Percentiles rank a stretch among this genome's conserved stretches.
Conservation (phyloP, 2,113 vertebrate species). For the Anhinga rufa region DNA sequence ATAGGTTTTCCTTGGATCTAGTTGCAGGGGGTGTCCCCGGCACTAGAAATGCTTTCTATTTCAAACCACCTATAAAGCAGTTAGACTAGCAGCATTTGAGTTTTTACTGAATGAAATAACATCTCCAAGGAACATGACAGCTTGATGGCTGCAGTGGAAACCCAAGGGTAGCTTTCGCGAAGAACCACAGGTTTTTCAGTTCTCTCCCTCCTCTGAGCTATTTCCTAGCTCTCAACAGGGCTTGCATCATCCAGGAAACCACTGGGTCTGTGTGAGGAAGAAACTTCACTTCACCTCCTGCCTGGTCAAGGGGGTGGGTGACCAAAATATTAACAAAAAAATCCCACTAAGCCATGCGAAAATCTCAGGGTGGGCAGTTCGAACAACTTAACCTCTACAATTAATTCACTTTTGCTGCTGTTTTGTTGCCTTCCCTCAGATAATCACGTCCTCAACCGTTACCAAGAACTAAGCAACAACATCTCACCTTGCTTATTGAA, state of each 20-base stretch:
- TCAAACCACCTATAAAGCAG: neutral
- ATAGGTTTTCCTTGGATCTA: neutral
- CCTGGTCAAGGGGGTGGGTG: neutral
- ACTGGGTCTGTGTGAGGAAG: neutral
- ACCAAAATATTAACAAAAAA: neutral
- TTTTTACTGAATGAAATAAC: neutral
- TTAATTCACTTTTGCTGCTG: neutral
- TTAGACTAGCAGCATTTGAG: no score
- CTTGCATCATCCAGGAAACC: neutral
- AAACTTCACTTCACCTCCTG: neutral
- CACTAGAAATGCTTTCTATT: neutral
- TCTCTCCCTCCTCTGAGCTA: neutral
- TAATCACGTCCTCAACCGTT: rapidly evolving
- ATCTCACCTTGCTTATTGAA: neutral
- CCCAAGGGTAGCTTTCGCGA: neutral
- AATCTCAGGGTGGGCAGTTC: neutral
- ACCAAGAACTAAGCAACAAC: neutral
- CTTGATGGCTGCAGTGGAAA: neutral
- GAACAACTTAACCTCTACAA: neutral
- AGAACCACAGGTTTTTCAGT: neutral
- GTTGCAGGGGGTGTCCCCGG: neutral
- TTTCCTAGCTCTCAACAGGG: neutral
- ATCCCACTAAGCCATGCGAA: neutral
- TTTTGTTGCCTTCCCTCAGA: neutral
- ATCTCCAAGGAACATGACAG: neutral